A percentile compares a stretch with the other conserved stretches of the same genome.
These are phyloP conservation scores for Diplodus sargus DNA, from an alignment of 2,797 vertebrate species.

Conservation along the genomic window DNA sequence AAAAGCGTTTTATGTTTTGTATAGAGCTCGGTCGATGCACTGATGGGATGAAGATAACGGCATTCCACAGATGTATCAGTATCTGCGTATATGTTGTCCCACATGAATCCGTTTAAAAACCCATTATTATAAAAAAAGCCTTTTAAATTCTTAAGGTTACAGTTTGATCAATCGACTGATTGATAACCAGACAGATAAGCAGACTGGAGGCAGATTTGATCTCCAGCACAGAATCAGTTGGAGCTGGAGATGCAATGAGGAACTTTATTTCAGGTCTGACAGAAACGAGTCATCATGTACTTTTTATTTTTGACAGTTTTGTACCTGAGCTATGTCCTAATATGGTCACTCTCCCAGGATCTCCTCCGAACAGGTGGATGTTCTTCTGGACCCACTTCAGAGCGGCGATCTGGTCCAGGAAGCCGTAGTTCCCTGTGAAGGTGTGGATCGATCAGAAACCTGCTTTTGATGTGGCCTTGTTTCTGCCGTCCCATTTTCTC, in stretches of 20 bases:
- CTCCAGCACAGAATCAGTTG: too few relatives aligned
- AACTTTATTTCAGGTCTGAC: neutral
- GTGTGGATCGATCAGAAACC: conserved; percentile 23
- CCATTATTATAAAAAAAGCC: too few relatives aligned
- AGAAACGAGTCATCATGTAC: neutral
- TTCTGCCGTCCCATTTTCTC: conserved; percentile 54
- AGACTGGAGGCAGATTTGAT: too few relatives aligned
- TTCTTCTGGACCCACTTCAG: conserved; percentile 87
- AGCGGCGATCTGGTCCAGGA: conserved; percentile 88
- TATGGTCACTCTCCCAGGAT: conserved; percentile 85
- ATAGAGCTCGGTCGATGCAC: too few relatives aligned
- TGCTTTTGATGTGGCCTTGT: conserved; percentile 42
- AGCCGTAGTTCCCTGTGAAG: conserved; percentile 86
- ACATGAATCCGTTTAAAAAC: too few relatives aligned
- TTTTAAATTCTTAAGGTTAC: too few relatives aligned
- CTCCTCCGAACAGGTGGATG: conserved; percentile 86
- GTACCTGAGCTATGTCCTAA: conserved; percentile 87
- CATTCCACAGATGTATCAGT: too few relatives aligned
- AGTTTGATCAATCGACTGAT: too few relatives aligned
- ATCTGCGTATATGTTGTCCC: too few relatives aligned
- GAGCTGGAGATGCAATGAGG: neutral
- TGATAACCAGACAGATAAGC: too few relatives aligned
- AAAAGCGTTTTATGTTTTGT: too few relatives aligned
- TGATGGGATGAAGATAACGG: too few relatives aligned
- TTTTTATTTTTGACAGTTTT: neutral